Percentiles rank a stretch among this genome's conserved stretches.
These are phyloP conservation scores for Heterohyrax brucei DNA, from an alignment of 2,797 vertebrate species.

Conservation along the genomic window DNA sequence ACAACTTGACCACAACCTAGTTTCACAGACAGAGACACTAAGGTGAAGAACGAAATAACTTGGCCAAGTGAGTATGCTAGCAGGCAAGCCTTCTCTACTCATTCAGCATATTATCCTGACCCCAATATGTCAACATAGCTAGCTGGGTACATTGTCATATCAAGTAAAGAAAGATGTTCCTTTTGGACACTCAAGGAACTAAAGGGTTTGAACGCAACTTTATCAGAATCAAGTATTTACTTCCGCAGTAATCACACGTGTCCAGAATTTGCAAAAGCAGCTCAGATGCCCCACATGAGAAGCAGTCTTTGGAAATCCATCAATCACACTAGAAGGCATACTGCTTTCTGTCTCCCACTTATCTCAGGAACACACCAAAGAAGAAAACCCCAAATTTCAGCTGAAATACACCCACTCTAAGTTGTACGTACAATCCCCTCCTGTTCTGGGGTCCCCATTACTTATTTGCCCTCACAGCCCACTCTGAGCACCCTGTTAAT, in stretches of 20 bases:
- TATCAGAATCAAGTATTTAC: slow-evolving; percentile 57
- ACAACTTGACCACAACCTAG: not conserved
- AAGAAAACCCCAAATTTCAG: not conserved
- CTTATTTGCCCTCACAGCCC: not conserved
- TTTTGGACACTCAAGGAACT: slow-evolving; percentile 10
- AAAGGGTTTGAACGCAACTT: slow-evolving; percentile 54
- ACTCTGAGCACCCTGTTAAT: not conserved
- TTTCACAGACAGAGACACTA: slow-evolving; percentile 32
- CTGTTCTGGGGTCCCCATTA: not conserved
- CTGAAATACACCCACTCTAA: slow-evolving; percentile 31
- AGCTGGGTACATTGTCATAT: not conserved
- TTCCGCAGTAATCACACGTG: not conserved
- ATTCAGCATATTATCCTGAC: not conserved
- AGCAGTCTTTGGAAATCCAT: slow-evolving; percentile 28
- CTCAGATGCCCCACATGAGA: slow-evolving; percentile 44
- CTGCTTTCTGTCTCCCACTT: not conserved
- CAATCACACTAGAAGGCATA: not conserved
- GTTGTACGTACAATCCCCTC: not conserved
- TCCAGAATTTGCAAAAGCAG: slow-evolving; percentile 50
- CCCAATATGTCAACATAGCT: not conserved
- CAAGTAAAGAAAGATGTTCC: slow-evolving; percentile 1
- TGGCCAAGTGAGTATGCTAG: not conserved
- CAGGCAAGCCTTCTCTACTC: not conserved
- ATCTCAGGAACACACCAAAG: not conserved
- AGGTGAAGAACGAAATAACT: not conserved